A percentile compares a stretch with the other conserved stretches of the same genome.
phyloP scores from a whole-genome alignment of 2,888 invertebrate species.

The Himalopsyche kuldschensis region DNA sequence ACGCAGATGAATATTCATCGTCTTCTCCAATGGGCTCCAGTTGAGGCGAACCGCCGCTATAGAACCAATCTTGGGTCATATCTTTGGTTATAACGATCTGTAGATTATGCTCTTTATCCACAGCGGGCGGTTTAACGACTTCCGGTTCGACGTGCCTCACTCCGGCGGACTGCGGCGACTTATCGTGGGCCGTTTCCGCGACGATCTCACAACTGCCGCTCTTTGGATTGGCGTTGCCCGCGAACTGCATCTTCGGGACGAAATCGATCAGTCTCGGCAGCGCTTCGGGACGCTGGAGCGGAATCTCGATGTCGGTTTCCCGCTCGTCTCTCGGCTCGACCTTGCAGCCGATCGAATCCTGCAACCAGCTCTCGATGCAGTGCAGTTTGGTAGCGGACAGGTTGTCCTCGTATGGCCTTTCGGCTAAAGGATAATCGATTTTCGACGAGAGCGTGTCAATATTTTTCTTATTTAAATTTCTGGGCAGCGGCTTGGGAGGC shows the following conservation, averaged over 20 bases:
- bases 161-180: neutral
- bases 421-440: constrained; percentile 13
- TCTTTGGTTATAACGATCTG: constrained; percentile 30
- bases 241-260: constrained; percentile 65
- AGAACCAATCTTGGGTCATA: constrained; percentile 44
- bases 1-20: constrained; percentile 57
- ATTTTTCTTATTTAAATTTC: constrained; percentile 56
- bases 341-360: constrained; percentile 57
- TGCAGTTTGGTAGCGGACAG: constrained; percentile 56
- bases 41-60: constrained; percentile 52
- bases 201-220: neutral
- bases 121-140: constrained; percentile 21
- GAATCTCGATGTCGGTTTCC: constrained; percentile 48
- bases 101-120: constrained; percentile 16
- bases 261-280: constrained; percentile 73
- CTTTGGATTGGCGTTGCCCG: constrained; percentile 25
- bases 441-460: constrained; percentile 9
- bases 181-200: neutral
- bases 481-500: constrained; percentile 61
- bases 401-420: constrained; percentile 46
- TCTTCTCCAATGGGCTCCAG: constrained; percentile 73
- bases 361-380: constrained; percentile 57
- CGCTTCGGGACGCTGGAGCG: constrained; percentile 48
- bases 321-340: constrained; percentile 51
- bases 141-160: constrained; percentile 36